Conservation (phyloP, 1,140 invertebrate species). For the Orussus abietinus region DNA sequence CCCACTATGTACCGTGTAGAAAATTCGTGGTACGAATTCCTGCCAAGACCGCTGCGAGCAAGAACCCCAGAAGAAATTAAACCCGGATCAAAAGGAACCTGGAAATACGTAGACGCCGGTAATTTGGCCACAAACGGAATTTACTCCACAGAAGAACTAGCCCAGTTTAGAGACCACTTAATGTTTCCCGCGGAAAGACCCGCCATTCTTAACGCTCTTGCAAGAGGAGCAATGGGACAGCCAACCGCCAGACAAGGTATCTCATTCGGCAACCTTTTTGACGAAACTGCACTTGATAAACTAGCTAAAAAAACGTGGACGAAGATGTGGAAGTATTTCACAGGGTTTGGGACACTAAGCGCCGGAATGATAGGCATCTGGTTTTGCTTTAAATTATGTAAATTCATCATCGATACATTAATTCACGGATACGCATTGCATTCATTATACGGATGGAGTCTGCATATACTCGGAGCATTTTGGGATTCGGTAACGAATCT, state of each 20-base stretch:
- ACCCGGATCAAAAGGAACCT: too few relatives aligned
- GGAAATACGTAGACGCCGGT: too few relatives aligned
- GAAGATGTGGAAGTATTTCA: not conserved
- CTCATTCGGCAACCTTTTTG: not conserved
- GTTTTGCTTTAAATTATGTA: not conserved
- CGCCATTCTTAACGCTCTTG: slow-evolving; percentile 9
- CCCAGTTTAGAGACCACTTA: not conserved
- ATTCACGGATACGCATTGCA: slow-evolving; percentile 7
- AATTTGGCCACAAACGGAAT: slow-evolving; percentile 8
- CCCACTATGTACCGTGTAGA: too few relatives aligned
- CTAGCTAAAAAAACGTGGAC: not conserved
- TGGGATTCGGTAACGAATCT: slow-evolving; percentile 6
- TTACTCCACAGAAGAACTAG: slow-evolving; percentile 3
- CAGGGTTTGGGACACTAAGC: not conserved
- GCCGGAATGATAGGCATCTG: not conserved
- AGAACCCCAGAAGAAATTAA: too few relatives aligned
- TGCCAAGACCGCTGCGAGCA: too few relatives aligned
- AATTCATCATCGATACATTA: slow-evolving; percentile 2
- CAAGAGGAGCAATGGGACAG: slow-evolving; percentile 9
- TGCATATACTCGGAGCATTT: slow-evolving; percentile 3
- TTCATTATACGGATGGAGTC: slow-evolving; percentile 6
- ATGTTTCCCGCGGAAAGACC: slow-evolving; percentile 14
- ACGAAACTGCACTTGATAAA: not conserved
- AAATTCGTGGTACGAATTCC: too few relatives aligned
- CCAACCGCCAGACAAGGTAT: not conserved